Evolutionary conservation across 2,888 invertebrate species (phyloP).

Genomic region (Drosophila cracens): DNA sequence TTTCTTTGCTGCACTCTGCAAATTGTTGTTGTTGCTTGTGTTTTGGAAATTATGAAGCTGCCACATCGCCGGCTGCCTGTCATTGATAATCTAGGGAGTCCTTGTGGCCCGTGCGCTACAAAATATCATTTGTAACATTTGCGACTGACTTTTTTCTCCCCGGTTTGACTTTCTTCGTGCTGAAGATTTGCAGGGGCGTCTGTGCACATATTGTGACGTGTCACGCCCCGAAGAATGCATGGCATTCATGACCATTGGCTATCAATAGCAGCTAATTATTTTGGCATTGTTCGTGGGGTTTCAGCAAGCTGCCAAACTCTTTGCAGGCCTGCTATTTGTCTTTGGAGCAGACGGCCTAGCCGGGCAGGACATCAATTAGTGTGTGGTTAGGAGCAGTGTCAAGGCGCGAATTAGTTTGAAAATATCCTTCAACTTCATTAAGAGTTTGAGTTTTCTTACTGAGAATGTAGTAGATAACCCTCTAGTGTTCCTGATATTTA

Average conservation of each 20-base stretch:
- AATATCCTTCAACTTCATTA: not conserved
- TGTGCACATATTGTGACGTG: constrained; percentile 77
- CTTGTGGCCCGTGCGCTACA: constrained; percentile 62
- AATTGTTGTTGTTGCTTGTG: constrained; percentile 43
- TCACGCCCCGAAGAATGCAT: constrained; percentile 64
- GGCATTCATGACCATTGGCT: constrained; percentile 27
- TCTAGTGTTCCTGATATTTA: not conserved
- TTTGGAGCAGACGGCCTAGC: constrained; percentile 51
- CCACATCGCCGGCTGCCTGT: constrained; percentile 73
- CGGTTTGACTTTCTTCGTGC: constrained; percentile 55
- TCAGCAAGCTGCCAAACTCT: constrained; percentile 56
- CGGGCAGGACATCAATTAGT: constrained; percentile 61
- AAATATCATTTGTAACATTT: constrained; percentile 53
- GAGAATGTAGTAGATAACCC: not conserved
- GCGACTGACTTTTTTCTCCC: constrained; percentile 29
- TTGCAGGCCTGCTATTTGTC: constrained; percentile 5
- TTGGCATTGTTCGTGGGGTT: constrained; percentile 62
- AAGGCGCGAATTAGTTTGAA: constrained; percentile 2
- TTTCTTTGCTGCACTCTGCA: constrained; percentile 51
- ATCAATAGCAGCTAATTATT: constrained; percentile 75
- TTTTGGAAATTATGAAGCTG: constrained; percentile 73
- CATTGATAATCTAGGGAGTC: constrained; percentile 72
- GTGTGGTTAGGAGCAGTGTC: constrained; percentile 16
- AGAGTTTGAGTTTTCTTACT: not conserved
- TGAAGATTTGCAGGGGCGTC: constrained; percentile 73